Evolutionary conservation across 53 echinoderm and acorn worm genomes (phyloP), one percentile per base, ranked within the genome.

Genomic region (Holothuria leucospilota): DNA sequence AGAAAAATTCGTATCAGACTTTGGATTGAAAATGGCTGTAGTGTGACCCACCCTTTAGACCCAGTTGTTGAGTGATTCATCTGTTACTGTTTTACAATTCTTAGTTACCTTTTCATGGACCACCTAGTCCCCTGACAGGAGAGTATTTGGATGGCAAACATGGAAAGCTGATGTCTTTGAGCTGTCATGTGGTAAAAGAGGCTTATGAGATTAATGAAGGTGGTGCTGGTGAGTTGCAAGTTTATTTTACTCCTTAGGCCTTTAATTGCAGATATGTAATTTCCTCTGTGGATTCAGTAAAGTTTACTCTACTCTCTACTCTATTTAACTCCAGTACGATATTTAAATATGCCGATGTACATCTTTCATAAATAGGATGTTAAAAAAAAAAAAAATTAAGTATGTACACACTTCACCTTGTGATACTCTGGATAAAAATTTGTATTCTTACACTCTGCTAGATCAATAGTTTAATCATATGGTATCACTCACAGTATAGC

Each of bases 71-170:
- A 62, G 6, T 82, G 5, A 70, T 74, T 91, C 18, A 46, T 20
- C n/a, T 14, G 30, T 21, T 29, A 26, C 24, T 39, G 4, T 73
- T 42, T 42, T 4, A 29, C 20, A 5, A 2, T 21, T 62, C 77
- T 18, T 41, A 98, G 98, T 98, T 87, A 86, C 90, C 93, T 2
- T 40, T 93, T 39, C 92, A 92, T 66, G 98, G 98, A 16, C 98
- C 98, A 42, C 98, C 95, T 0, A 42, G 77, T 28, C 84, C 98
- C 5, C 80, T 88, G 39, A 82, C 89, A 16, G 71, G 59, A 13
- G 84, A 91, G n/a, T 98, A 92, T 87, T 80, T 98, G 81, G 92
- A 90, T 73, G 92, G 89, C 39, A 82, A 92, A 49, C 93, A 92
- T 85, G 90, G 92, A 13, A 69, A 62, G 29, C 60, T 98, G 20